Base-by-base conservation (phyloP, 2,797 vertebrate genomes). In the Microchirus variegatus region DNA sequence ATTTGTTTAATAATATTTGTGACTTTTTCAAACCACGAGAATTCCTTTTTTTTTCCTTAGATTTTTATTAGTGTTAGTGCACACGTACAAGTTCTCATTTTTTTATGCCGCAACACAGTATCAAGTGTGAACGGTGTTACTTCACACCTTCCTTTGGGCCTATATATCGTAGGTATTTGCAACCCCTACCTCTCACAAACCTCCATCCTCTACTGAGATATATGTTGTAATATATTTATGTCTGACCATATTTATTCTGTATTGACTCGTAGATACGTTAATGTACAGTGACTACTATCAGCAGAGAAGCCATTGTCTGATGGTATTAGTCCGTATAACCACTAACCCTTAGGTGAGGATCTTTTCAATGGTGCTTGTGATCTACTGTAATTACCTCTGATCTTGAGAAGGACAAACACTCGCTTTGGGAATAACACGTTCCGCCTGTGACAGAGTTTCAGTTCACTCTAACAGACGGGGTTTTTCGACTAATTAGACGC, bases 231-330 rank as follows among this genome's bases (percentile, higher is more conserved):
- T 73, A 82, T 90, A 88, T 92, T 90, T 92, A 90, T 90, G 80
- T 91, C 87, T 78, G 82, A 90, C 75, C 73, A 80, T 94, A 94
- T 94, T 93, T 94, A 94, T 94, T 93, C 85, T 83, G 69, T 89
- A 84, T 80, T 83, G 67, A 81, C 70, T 59, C 90, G 73, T 91
- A 89, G 85, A 81, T 78, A 70, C 74, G 43, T 80, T 82, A 61
- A 46, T 54, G 64, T 67, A 70, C 81, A 78, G 70, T 75, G 85
- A 90, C 73, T 85, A 79, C 72, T 86, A 61, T 63, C 68, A 57
- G 47, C 22, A 52, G 59, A 75, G 65, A 80, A 83, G 77, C 75
- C 82, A 71, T 82, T 80, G 66, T 78, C 78, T 80, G 59, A 59
- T 70, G 69, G 72, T 83, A 61, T 80, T 84, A 56, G 43, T 16